Evolutionary conservation across 2,113 vertebrate genomes (phyloP).

Genomic region (Aegotheles bennettii): DNA sequence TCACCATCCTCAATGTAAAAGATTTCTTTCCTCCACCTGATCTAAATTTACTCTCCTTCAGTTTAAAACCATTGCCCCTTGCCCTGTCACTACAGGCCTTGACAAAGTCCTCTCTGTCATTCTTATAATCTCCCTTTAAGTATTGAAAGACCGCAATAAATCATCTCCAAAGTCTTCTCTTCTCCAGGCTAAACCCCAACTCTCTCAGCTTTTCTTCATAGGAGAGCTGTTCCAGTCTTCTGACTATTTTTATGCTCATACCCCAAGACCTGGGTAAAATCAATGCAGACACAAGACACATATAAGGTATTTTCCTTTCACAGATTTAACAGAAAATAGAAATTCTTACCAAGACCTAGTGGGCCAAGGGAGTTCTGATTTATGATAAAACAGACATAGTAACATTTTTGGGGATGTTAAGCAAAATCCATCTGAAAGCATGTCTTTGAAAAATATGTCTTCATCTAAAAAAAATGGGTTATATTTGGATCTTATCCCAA

Average conservation of each 20-base stretch:
- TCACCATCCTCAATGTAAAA: background rate
- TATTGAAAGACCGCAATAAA: background rate
- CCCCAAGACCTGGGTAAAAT: background rate
- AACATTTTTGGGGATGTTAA: background rate
- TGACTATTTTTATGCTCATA: background rate
- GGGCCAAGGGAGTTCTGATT: background rate
- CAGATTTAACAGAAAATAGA: background rate
- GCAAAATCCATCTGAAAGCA: background rate
- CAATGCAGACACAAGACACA: background rate
- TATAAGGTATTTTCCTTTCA: background rate
- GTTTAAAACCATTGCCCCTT: background rate
- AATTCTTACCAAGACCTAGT: background rate
- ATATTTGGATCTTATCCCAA: background rate
- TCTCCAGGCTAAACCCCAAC: background rate
- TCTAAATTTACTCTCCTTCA: background rate
- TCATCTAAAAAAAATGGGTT: background rate
- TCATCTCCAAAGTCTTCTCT: background rate
- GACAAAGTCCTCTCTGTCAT: background rate
- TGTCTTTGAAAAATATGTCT: background rate
- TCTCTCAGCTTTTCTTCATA: background rate
- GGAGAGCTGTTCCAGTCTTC: background rate
- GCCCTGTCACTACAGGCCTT: background rate
- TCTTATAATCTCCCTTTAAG: background rate
- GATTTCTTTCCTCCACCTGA: rapidly evolving
- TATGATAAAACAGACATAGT: background rate